Evolutionary conservation across 2,888 invertebrate genomes (phyloP).

Genomic region (Drosophila picticornis): DNA sequence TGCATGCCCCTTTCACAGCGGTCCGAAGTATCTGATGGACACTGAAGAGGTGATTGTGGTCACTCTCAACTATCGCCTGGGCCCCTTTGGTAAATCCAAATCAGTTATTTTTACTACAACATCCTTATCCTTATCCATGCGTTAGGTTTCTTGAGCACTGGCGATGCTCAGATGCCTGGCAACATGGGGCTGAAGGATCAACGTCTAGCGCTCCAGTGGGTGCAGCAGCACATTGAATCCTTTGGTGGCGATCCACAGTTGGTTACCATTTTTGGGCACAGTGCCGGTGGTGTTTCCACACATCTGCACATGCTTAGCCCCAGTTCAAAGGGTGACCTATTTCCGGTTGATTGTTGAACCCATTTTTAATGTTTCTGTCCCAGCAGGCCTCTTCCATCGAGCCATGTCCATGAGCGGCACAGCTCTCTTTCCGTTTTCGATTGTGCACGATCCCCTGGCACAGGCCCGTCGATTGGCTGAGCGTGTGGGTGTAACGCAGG

Average conservation of each 20-base stretch:
- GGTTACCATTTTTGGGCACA: constrained; percentile 86
- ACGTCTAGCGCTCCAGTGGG: constrained; percentile 85
- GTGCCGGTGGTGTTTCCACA: constrained; percentile 85
- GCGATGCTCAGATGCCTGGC: constrained; percentile 85
- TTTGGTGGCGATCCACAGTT: constrained; percentile 85
- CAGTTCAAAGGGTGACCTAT: constrained; percentile 81
- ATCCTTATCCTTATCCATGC: neutral
- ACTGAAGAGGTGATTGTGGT: constrained; percentile 84
- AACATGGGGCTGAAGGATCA: constrained; percentile 86
- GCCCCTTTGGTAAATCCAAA: constrained; percentile 68
- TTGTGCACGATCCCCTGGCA: constrained; percentile 59
- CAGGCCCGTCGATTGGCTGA: constrained; percentile 82
- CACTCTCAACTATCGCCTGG: constrained; percentile 84
- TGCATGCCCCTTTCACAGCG: constrained; percentile 81
- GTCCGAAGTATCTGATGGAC: constrained; percentile 86
- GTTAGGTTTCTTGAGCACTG: constrained; percentile 85
- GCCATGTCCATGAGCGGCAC: constrained; percentile 85
- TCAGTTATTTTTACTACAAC: neutral
- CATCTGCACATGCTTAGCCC: constrained; percentile 86
- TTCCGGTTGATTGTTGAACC: accelerated
- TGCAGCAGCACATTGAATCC: constrained; percentile 83
- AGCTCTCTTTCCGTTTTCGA: constrained; percentile 71
- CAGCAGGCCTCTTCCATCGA: constrained; percentile 83
- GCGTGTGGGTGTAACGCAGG: constrained; percentile 80
- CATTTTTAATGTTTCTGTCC: constrained; percentile 6